Base-by-base conservation (phyloP, 2,888 invertebrate genomes). In the Mimas tiliae region DNA sequence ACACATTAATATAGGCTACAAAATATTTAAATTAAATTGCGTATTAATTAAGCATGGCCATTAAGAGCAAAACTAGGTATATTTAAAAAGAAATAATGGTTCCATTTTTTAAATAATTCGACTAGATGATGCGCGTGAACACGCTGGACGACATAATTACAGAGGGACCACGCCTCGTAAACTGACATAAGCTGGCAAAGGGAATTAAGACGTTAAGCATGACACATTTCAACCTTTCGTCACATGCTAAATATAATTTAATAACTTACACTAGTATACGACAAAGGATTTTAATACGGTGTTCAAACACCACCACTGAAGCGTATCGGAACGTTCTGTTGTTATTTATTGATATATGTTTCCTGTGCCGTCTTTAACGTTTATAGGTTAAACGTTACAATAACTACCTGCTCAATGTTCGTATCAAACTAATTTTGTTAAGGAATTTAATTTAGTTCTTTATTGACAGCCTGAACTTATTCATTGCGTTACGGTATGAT, bases 151-250 rank as follows among this genome's bases (percentile, higher is more conserved):
- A 62, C 45, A 63, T 27, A 63, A 19, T 55, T 55, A 65, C 19
- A 58, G 19, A 55, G 34, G 9, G 34, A 21, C 21, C 62, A 19
- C 14, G 6, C 34, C 55, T 58, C 48, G 47, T 58, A 48, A 65
- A 65, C 58, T 58, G 55, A 58, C 42, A 19, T 19, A 19, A 38
- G 38, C 62, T n/a, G 42, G 70, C 74, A 77, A 77, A 81, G 77
- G 74, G 74, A 84, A 88, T 89, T 83, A 80, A 89, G 85, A 87
- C 80, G 80, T 89, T 84, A 85, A 74, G 72, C 79, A 76, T 81
- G 74, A 75, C 73, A 66, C 55, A 45, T 51, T 65, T 19, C 62
- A 58, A 45, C 38, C 71, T 80, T 84, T 81, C 70, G 81, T 75
- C 79, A 76, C 80, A 75, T 72, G 79, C 85, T 83, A 83, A 86